Conservation (phyloP, 2,797 vertebrate genomes). For the Columba guinea region DNA sequence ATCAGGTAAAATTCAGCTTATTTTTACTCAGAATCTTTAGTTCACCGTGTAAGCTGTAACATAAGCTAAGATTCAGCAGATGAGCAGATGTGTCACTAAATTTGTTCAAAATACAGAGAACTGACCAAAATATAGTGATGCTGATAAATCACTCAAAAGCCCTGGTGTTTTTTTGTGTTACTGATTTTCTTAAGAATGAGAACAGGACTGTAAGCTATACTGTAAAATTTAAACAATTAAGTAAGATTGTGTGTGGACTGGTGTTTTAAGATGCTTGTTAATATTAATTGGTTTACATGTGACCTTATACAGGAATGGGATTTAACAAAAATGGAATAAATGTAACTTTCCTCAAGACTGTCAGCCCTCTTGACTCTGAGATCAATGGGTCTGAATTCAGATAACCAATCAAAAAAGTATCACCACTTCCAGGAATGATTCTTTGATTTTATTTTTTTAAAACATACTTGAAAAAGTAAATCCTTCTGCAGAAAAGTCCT, state of each 20-base stretch:
- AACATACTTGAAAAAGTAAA: neutral
- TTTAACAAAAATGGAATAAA: neutral
- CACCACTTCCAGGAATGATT: neutral
- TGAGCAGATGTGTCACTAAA: neutral
- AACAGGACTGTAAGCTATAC: neutral
- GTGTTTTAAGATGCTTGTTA: neutral
- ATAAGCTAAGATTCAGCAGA: neutral
- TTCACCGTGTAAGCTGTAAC: neutral
- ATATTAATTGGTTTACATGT: neutral
- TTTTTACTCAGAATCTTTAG: neutral
- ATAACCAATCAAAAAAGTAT: neutral
- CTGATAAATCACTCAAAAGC: neutral
- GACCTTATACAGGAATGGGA: neutral
- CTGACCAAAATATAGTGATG: neutral
- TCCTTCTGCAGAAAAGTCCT: neutral
- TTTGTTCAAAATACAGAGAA: neutral
- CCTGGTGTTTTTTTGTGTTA: neutral
- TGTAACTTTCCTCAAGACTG: neutral
- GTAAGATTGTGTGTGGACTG: neutral
- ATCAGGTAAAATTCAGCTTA: neutral
- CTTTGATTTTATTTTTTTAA: neutral
- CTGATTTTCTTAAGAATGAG: neutral
- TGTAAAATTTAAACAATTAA: neutral
- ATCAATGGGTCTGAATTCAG: neutral
- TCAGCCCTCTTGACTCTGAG: neutral